Conservation (phyloP, 2,888 invertebrate genomes). For the Lutraria lutraria region DNA sequence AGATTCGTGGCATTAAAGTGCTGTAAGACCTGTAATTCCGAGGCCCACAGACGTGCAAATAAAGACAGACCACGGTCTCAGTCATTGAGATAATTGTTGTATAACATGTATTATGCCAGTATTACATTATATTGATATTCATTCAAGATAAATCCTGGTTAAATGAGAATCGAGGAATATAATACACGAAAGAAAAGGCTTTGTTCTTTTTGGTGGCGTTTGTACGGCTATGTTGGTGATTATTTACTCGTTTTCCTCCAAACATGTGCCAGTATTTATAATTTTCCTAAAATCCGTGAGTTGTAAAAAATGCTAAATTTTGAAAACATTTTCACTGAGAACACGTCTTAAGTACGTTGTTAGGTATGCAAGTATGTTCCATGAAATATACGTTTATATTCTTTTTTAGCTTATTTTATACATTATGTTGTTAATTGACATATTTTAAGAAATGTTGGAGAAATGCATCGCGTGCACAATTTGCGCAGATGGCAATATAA, state of each 20-base stretch:
- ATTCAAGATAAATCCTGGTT: background rate
- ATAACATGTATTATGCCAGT: slow-evolving; percentile 17
- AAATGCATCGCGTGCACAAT: too few species aligned
- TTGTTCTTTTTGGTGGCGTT: background rate
- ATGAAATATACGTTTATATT: too few species aligned
- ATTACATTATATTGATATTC: slow-evolving; percentile 22
- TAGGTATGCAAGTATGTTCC: too few species aligned
- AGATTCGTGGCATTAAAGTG: slow-evolving; percentile 83
- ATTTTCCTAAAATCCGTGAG: background rate
- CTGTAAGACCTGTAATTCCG: slow-evolving; percentile 81
- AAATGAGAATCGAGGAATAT: too few species aligned
- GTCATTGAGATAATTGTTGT: slow-evolving; percentile 55
- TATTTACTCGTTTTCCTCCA: background rate
- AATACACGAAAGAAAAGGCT: too few species aligned
- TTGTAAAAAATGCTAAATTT: background rate
- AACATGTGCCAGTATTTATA: background rate
- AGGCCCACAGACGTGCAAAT: slow-evolving; percentile 38
- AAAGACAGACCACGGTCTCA: slow-evolving; percentile 59
- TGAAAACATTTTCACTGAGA: background rate
- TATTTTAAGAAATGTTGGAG: too few species aligned
- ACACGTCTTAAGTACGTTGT: too few species aligned
- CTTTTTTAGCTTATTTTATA: too few species aligned
- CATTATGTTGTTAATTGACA: too few species aligned
- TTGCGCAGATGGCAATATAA: too few species aligned
- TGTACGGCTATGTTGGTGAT: background rate